phyloP scores from a whole-genome alignment of 2,113 vertebrate species.

The Strix aluco region DNA sequence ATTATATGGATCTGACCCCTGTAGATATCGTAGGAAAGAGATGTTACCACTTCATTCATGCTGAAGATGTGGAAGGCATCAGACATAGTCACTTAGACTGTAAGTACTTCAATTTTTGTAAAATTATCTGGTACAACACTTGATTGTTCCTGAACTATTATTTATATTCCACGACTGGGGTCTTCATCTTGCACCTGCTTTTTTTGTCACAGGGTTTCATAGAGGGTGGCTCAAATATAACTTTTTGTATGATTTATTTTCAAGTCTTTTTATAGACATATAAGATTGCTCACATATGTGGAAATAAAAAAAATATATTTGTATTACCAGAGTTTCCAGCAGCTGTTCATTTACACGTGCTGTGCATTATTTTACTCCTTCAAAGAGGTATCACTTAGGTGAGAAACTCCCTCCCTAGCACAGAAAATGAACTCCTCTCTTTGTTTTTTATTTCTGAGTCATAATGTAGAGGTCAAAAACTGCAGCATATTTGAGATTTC shows the following conservation, averaged over 20 bases:
- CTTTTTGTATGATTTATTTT: neutral
- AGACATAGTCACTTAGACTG: slow-evolving; percentile 94
- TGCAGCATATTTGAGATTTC: neutral
- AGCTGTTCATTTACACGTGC: neutral
- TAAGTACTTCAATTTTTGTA: slow-evolving; percentile 79
- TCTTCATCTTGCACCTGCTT: neutral
- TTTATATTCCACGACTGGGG: neutral
- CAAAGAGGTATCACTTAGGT: neutral
- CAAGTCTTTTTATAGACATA: neutral
- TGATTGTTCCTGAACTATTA: slow-evolving; percentile 5
- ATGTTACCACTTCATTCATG: slow-evolving; percentile 98
- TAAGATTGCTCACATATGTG: neutral
- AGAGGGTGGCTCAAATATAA: neutral
- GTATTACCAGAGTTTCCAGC: neutral
- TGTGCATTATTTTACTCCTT: slow-evolving; percentile 15
- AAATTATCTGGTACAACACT: neutral
- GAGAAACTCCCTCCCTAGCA: neutral
- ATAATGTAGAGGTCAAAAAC: neutral
- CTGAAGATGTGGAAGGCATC: slow-evolving; percentile 97
- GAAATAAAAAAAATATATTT: slow-evolving; percentile 4
- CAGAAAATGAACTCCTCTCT: neutral
- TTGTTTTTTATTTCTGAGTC: neutral
- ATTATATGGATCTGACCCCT: slow-evolving; percentile 98
- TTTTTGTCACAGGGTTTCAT: neutral
- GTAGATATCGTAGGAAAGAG: slow-evolving; percentile 96